Evolutionary conservation across 2,888 invertebrate species (phyloP).

Genomic region (Glyphotaelius pellucidus): DNA sequence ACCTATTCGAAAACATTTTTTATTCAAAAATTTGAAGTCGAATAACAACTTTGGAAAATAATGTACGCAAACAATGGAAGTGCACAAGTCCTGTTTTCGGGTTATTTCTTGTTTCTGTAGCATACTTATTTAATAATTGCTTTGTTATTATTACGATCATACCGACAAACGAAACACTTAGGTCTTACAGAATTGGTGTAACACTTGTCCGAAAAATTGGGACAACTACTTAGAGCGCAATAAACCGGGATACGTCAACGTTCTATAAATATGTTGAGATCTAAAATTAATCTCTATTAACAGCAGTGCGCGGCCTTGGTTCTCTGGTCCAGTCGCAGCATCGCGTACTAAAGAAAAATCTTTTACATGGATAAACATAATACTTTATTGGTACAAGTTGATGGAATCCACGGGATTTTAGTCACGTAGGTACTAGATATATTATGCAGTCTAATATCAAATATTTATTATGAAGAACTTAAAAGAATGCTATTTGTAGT

Average conservation of each 20-base stretch:
- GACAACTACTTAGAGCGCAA: not conserved
- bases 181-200: not conserved
- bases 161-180: not conserved
- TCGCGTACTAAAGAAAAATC: not conserved
- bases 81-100: too few species aligned
- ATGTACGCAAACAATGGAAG: too few species aligned
- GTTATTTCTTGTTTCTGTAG: too few species aligned
- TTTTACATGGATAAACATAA: not conserved
- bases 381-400: not conserved
- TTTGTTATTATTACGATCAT: not conserved
- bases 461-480: too few species aligned
- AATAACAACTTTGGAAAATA: too few species aligned
- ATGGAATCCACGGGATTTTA: not conserved
- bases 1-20: too few species aligned
- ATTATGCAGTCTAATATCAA: too few species aligned
- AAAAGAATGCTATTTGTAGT: too few species aligned
- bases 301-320: not conserved
- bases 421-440: not conserved
- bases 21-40: too few species aligned
- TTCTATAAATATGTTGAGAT: not conserved
- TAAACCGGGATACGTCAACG: constrained; percentile 2
- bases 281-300: not conserved
- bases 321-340: not conserved
- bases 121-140: too few species aligned
- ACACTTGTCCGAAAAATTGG: not conserved